phyloP scores from a whole-genome alignment of 1,140 invertebrate genomes.

The Pomacea maculata region DNA sequence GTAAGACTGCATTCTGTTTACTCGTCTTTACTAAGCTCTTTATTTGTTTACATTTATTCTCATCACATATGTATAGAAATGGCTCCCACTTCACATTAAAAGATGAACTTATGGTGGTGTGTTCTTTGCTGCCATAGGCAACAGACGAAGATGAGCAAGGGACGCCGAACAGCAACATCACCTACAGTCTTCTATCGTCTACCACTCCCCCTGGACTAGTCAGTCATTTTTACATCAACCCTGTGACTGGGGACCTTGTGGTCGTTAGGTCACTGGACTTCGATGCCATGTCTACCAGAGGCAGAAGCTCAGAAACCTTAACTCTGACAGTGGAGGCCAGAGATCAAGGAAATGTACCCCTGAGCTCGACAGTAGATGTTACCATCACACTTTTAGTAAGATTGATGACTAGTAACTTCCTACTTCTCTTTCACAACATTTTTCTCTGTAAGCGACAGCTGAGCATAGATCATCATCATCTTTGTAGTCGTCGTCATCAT shows the following conservation, averaged over 20 bases:
- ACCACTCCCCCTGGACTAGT: constrained; percentile 21
- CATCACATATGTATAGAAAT: too few species aligned
- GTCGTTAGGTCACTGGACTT: constrained; percentile 3
- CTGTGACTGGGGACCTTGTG: constrained; percentile 4
- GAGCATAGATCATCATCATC: not conserved
- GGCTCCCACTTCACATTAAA: too few species aligned
- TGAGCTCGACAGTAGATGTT: not conserved
- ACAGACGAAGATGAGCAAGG: constrained; percentile 39
- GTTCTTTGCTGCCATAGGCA: constrained; percentile 28
- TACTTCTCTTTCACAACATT: not conserved
- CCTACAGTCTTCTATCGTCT: constrained; percentile 21
- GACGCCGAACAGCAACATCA: constrained; percentile 34
- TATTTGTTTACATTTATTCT: too few species aligned
- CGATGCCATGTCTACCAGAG: not conserved
- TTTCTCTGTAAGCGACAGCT: too few species aligned
- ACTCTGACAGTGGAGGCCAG: constrained; percentile 4
- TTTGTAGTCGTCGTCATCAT: not conserved
- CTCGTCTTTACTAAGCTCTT: too few species aligned
- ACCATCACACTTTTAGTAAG: not conserved
- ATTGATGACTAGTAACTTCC: not conserved
- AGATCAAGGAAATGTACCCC: not conserved
- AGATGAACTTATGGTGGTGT: constrained; percentile 67
- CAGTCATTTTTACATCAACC: constrained; percentile 21
- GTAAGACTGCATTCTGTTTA: too few species aligned
- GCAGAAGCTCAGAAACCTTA: not conserved